Evolutionary conservation across 2,797 vertebrate species (phyloP).

Genomic region (Oryzias sinensis): DNA sequence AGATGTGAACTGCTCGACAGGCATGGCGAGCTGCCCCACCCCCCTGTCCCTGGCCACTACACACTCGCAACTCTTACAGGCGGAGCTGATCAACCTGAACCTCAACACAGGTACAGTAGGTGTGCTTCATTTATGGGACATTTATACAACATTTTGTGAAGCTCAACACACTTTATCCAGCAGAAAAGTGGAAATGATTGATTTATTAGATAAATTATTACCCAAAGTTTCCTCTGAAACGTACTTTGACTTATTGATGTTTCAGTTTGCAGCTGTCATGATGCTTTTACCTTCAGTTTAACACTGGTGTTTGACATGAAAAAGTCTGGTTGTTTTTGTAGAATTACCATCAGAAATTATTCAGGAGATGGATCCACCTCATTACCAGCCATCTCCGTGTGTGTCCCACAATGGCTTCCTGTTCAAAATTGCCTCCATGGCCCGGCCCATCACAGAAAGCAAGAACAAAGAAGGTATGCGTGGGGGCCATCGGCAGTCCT

Average conservation of each 20-base stretch:
- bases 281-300: too few species aligned
- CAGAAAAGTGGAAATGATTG: too few species aligned
- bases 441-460: conserved; percentile 81
- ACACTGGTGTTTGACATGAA: too few species aligned
- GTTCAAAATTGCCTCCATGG: conserved; percentile 89
- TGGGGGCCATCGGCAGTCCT: background rate
- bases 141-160: too few species aligned
- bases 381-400: conserved; percentile 77
- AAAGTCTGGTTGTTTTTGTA: conserved; percentile 35
- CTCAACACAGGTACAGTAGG: conserved; percentile 79
- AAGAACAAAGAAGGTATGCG: conserved; percentile 85
- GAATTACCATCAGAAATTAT: conserved; percentile 80
- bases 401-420: conserved; percentile 90
- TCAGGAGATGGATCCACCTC: conserved; percentile 69
- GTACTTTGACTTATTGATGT: too few species aligned
- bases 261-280: too few species aligned
- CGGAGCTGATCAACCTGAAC: conserved; percentile 89
- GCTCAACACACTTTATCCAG: too few species aligned
- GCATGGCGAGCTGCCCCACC: conserved; percentile 74
- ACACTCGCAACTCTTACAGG: conserved; percentile 85
- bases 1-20: conserved; percentile 82
- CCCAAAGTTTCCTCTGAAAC: too few species aligned
- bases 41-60: conserved; percentile 81
- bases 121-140: background rate
- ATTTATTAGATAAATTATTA: too few species aligned